phyloP scores from a whole-genome alignment of 2,888 invertebrate species.

The Chrysodeixis includens region DNA sequence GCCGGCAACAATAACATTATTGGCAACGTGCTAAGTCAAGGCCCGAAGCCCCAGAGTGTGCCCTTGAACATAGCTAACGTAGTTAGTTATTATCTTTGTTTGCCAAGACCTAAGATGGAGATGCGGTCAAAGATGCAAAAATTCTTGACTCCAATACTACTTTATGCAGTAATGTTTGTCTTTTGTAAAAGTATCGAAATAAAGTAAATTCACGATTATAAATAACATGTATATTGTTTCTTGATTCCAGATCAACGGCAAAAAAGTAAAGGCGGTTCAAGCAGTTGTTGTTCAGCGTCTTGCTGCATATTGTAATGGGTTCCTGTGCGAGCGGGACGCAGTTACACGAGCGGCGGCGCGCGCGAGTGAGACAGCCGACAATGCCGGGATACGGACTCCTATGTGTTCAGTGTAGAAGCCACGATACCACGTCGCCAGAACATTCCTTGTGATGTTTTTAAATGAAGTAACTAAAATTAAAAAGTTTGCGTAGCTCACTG shows the following conservation, averaged over 20 bases:
- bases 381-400: slow-evolving; percentile 74
- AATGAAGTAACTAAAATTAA: slow-evolving; percentile 65
- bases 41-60: no score
- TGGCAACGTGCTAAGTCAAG: no score
- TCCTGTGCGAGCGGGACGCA: slow-evolving; percentile 64
- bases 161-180: background rate
- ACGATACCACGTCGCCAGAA: slow-evolving; percentile 71
- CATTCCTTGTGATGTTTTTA: slow-evolving; percentile 77
- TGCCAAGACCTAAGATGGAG: no score
- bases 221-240: slow-evolving; percentile 34
- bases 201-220: background rate
- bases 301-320: slow-evolving; percentile 97
- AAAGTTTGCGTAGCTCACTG: slow-evolving; percentile 58
- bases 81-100: no score
- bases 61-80: no score
- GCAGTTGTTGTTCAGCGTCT: slow-evolving; percentile 97
- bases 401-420: slow-evolving; percentile 83
- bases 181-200: background rate
- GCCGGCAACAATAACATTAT: no score
- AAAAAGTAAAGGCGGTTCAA: slow-evolving; percentile 98
- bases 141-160: no score
- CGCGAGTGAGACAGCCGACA: slow-evolving; percentile 71
- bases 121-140: no score
- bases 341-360: slow-evolving; percentile 66
- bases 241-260: slow-evolving; percentile 96